phyloP scores from a whole-genome alignment of 2,888 invertebrate species.

The Tetramorium bicarinatum region DNA sequence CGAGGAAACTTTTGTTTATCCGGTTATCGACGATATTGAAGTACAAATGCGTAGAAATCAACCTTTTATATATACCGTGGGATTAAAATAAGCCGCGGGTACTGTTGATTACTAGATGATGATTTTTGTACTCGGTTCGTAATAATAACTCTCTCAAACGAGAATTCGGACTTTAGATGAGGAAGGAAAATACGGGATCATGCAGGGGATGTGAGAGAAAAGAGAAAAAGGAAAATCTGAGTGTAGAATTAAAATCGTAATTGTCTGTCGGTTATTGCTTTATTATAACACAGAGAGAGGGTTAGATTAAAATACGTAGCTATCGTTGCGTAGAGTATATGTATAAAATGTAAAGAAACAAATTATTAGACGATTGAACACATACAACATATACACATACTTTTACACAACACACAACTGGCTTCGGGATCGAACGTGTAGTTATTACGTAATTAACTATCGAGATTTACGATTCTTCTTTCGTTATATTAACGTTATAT shows the following conservation, averaged over 20 bases:
- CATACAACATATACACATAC: constrained; percentile 32
- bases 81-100: constrained; percentile 20
- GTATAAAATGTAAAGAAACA: constrained; percentile 31
- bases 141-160: constrained; percentile 41
- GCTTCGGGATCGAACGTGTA: constrained; percentile 57
- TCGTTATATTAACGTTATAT: no score
- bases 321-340: constrained; percentile 69
- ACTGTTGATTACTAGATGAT: constrained; percentile 16
- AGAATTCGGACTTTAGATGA: constrained; percentile 33
- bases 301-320: constrained; percentile 58
- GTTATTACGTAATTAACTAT: constrained; percentile 38
- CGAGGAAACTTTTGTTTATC: constrained; percentile 30
- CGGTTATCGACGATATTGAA: constrained; percentile 18
- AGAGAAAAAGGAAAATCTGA: constrained; percentile 39
- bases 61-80: constrained; percentile 25
- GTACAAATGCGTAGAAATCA: constrained; percentile 51
- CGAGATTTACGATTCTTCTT: constrained; percentile 10
- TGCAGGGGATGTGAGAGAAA: constrained; percentile 15
- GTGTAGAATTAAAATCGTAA: constrained; percentile 60
- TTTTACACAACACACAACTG: constrained; percentile 45
- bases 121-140: constrained; percentile 28
- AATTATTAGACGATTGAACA: constrained; percentile 48
- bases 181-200: background rate
- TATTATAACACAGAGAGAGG: constrained; percentile 11
- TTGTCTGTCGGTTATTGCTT: constrained; percentile 61